These are phyloP conservation scores for Acleris laterana DNA, from an alignment of 2,888 invertebrate species.

Conservation along the genomic window DNA sequence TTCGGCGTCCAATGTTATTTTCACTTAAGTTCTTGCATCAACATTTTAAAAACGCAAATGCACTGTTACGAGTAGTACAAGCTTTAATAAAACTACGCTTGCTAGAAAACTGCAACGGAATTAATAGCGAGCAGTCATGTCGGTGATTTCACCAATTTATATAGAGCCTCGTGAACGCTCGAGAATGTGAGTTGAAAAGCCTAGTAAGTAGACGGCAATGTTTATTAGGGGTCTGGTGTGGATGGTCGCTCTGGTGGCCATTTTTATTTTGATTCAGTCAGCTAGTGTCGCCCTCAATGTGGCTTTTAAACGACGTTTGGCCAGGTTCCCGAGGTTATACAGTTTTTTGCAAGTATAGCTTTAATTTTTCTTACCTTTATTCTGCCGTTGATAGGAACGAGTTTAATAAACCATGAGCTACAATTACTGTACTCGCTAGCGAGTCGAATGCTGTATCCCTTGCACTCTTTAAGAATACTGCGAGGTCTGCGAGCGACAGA, in stretches of 20 bases:
- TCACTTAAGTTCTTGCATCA: neutral
- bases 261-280: slow-evolving; percentile 43
- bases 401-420: no score
- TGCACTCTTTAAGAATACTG: no score
- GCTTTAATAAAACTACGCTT: slow-evolving; percentile 21
- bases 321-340: slow-evolving; percentile 28
- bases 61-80: slow-evolving; percentile 5
- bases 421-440: no score
- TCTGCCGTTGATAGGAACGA: no score
- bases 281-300: slow-evolving; percentile 40
- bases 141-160: slow-evolving; percentile 36
- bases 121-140: slow-evolving; percentile 38
- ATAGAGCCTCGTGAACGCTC: slow-evolving; percentile 25
- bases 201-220: slow-evolving; percentile 22
- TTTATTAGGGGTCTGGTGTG: slow-evolving; percentile 28
- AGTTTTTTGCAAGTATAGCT: neutral
- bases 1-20: neutral
- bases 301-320: slow-evolving; percentile 38
- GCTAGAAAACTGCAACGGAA: slow-evolving; percentile 37
- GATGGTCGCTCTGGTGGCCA: slow-evolving; percentile 36
- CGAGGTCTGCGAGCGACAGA: no score
- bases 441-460: no score
- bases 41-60: slow-evolving; percentile 19
- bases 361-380: no score
- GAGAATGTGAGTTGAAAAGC: slow-evolving; percentile 32